These are phyloP conservation scores for Drosophila mulleri DNA, from an alignment of 2,888 invertebrate species.

Conservation along the genomic window DNA sequence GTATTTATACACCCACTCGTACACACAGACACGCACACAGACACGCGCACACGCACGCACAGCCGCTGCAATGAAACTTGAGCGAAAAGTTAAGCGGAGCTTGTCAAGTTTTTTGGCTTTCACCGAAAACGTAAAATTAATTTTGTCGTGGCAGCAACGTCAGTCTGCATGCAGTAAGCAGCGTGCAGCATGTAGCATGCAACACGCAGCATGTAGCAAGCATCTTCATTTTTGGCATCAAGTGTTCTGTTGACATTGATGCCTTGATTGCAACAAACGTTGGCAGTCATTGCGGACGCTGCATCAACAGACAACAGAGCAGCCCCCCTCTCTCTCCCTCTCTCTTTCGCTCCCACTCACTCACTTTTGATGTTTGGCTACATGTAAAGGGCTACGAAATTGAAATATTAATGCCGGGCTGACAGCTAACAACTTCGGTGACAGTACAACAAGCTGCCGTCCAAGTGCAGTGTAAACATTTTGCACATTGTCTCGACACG, in stretches of 20 bases:
- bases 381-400: conserved; percentile 38
- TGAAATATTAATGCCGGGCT: conserved; percentile 57
- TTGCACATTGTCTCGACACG: conserved; percentile 55
- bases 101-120: conserved; percentile 47
- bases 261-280: conserved; percentile 44
- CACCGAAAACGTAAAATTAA: conserved; percentile 33
- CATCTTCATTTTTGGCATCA: conserved; percentile 37
- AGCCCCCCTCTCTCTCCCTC: background rate
- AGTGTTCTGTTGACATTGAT: conserved; percentile 56
- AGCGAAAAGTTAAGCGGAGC: conserved; percentile 43
- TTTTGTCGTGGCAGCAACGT: conserved; percentile 22
- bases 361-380: background rate
- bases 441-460: conserved; percentile 38
- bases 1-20: background rate
- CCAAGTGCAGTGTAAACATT: conserved; percentile 67
- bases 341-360: background rate
- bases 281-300: conserved; percentile 14
- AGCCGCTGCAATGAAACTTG: conserved; percentile 26
- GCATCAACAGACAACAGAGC: conserved; percentile 5
- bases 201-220: conserved; percentile 6
- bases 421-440: conserved; percentile 39
- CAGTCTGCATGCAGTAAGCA: conserved; percentile 4
- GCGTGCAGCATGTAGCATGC: conserved; percentile 21
- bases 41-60: background rate
- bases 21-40: conserved; percentile 2